phyloP scores from a whole-genome alignment of 2,888 invertebrate genomes.

The Trichopoda pennipes region DNA sequence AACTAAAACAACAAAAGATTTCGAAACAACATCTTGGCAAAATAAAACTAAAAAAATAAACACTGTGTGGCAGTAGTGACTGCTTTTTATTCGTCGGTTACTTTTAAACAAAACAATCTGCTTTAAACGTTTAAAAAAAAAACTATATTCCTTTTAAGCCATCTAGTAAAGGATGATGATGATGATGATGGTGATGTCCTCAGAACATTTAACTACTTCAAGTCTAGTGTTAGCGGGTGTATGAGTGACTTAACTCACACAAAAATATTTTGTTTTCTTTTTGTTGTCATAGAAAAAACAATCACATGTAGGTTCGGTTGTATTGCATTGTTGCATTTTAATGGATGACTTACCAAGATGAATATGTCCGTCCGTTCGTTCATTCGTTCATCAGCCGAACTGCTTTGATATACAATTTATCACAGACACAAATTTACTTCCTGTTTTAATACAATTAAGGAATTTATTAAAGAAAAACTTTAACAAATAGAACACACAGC shows the following conservation, averaged over 20 bases:
- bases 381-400: background rate
- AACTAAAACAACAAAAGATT: constrained; percentile 23
- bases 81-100: constrained; percentile 42
- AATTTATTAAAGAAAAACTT: background rate
- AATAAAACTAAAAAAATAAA: background rate
- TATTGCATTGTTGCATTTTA: background rate
- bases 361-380: background rate
- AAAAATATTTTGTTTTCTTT: background rate
- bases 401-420: background rate
- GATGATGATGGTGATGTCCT: constrained; percentile 42
- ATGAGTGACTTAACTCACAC: constrained; percentile 14
- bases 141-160: constrained; percentile 29
- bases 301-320: background rate
- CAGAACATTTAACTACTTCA: constrained; percentile 62
- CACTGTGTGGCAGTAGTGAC: constrained; percentile 42
- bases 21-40: constrained; percentile 1
- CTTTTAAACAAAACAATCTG: constrained; percentile 34
- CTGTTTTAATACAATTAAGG: constrained; percentile 6
- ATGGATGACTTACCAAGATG: constrained; percentile 7
- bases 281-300: constrained; percentile 9
- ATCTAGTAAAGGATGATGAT: background rate
- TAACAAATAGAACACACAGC: background rate
- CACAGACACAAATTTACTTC: background rate
- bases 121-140: constrained; percentile 32
- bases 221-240: constrained; percentile 38